Conservation (phyloP, 2,797 vertebrate species). For the Meriones psammophilus region DNA sequence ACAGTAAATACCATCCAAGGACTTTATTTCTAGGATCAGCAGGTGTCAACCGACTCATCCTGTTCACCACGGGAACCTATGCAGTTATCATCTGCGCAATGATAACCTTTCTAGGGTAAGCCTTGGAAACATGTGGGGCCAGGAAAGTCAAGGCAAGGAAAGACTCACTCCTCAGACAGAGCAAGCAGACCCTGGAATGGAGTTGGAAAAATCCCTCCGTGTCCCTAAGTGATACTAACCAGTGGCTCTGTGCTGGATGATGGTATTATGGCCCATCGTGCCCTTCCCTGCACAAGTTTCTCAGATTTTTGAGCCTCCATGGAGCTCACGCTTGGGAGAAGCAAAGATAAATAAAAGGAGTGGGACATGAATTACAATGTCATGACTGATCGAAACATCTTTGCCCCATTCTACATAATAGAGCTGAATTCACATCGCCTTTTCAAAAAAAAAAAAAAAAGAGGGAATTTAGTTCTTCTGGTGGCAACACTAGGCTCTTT, state of each 20-base stretch:
- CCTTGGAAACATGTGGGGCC: not conserved
- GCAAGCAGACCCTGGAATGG: not conserved
- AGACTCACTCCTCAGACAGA: slow-evolving; percentile 4
- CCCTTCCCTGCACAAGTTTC: slow-evolving; percentile 31
- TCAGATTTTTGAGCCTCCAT: slow-evolving; percentile 22
- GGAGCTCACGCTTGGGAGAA: slow-evolving; percentile 6
- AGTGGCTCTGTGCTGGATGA: not conserved
- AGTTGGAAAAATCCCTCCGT: slow-evolving; percentile 23
- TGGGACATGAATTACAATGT: slow-evolving; percentile 73
- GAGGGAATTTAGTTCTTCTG: slow-evolving; percentile 72
- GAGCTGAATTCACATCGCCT: slow-evolving; percentile 74
- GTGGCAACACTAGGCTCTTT: slow-evolving; percentile 71
- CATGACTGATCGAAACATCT: slow-evolving; percentile 61
- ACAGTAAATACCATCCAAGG: slow-evolving; percentile 50
- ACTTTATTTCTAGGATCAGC: slow-evolving; percentile 63
- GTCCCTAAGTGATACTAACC: not conserved
- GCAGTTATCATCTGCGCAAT: slow-evolving; percentile 31
- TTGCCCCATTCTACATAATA: slow-evolving; percentile 64
- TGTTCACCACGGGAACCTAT: slow-evolving; percentile 54
- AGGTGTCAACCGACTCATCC: slow-evolving; percentile 39
- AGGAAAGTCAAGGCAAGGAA: slow-evolving; percentile 36
- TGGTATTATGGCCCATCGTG: not conserved
- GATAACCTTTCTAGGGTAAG: slow-evolving; percentile 41
- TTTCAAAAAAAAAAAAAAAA: slow-evolving; percentile 46
- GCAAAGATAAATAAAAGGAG: slow-evolving; percentile 74